Conservation (phyloP, 2,113 vertebrate species). For the Chamaea fasciata region DNA sequence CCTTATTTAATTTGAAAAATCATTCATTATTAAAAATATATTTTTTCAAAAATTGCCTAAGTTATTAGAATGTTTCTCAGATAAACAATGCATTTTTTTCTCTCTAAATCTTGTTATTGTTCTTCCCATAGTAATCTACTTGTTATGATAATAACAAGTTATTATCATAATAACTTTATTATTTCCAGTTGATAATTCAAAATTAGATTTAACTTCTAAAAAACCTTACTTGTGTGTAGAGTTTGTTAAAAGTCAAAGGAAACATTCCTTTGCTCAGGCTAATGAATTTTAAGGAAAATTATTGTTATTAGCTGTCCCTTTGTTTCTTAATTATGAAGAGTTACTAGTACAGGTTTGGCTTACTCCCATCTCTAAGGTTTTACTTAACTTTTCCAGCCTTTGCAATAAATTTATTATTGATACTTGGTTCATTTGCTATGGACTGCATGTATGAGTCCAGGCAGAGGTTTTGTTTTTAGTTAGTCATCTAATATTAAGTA, state of each 20-base stretch:
- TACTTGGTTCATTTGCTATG: not conserved
- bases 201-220: not conserved
- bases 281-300: not conserved
- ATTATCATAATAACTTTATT: too few species aligned
- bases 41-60: not conserved
- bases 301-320: not conserved
- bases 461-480: not conserved
- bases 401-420: not conserved
- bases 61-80: not conserved
- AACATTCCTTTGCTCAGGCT: not conserved
- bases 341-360: not conserved
- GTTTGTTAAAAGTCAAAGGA: not conserved
- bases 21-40: not conserved
- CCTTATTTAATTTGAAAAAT: not conserved
- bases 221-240: not conserved
- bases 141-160: not conserved
- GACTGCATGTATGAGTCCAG: not conserved
- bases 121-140: not conserved
- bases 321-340: not conserved
- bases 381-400: not conserved
- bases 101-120: not conserved
- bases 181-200: not conserved
- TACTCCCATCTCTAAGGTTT: not conserved
- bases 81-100: not conserved
- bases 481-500: not conserved